A percentile compares a stretch with the other conserved stretches of the same genome.
These are phyloP conservation scores for Disparrhopalites patrizii DNA, from an alignment of 2,888 invertebrate species.

Conservation along the genomic window DNA sequence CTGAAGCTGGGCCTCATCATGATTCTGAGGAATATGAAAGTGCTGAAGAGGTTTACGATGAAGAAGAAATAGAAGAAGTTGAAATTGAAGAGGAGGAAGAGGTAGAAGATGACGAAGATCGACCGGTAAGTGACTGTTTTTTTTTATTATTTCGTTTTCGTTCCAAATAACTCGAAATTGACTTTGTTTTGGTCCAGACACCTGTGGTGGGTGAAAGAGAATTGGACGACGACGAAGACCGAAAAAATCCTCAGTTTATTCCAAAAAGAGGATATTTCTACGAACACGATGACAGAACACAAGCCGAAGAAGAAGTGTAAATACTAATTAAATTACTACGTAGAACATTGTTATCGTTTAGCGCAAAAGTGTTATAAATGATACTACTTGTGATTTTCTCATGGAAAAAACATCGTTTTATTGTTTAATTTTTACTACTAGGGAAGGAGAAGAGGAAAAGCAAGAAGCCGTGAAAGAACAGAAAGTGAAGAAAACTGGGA, in stretches of 20 bases:
- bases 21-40: conserved; percentile 49
- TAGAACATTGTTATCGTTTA: too few species aligned
- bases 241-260: conserved; percentile 94
- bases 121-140: conserved; percentile 29
- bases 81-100: conserved; percentile 49
- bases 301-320: conserved; percentile 62
- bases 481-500: conserved; percentile 57
- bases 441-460: conserved; percentile 32
- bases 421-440: conserved; percentile 22
- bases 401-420: too few species aligned
- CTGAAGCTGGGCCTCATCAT: conserved; percentile 32
- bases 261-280: conserved; percentile 94
- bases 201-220: conserved; percentile 59
- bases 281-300: conserved; percentile 89
- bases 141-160: not conserved
- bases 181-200: conserved; percentile 2
- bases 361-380: too few species aligned
- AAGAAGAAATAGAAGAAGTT: conserved; percentile 48
- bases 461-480: conserved; percentile 40
- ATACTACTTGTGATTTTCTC: too few species aligned
- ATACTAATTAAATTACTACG: too few species aligned
- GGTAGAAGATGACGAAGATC: conserved; percentile 49
- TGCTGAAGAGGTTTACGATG: conserved; percentile 49
- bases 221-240: conserved; percentile 88
- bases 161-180: not conserved